These are phyloP conservation scores for Epinephelus coioides DNA, from an alignment of 2,797 vertebrate species.

Conservation along the genomic window DNA sequence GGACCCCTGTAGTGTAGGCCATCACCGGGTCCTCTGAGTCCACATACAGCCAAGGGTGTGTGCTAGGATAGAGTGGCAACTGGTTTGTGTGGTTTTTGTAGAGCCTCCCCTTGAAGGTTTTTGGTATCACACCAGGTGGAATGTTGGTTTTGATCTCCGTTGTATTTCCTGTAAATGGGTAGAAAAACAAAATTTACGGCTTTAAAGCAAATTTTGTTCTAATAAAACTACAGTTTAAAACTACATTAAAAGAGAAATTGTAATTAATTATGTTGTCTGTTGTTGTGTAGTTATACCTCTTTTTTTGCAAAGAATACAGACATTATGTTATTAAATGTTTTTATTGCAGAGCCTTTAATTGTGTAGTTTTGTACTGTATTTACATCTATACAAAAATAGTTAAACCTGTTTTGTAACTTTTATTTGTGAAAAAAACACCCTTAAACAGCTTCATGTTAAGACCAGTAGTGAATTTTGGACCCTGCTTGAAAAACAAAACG, in stretches of 20 bases:
- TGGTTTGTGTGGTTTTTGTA: slow-evolving; percentile 47
- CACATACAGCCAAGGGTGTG: slow-evolving; percentile 51
- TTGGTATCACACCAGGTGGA: slow-evolving; percentile 42
- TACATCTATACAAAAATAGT: background rate
- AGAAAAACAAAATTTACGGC: slow-evolving; percentile 20
- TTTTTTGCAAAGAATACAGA: background rate
- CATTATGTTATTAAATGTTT: background rate
- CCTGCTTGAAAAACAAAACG: background rate
- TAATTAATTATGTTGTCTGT: background rate
- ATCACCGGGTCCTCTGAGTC: slow-evolving; percentile 55
- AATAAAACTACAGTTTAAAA: background rate
- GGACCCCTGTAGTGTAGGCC: slow-evolving; percentile 83
- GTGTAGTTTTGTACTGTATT: slow-evolving; percentile 2
- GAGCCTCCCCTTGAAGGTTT: slow-evolving; percentile 57
- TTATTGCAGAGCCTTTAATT: background rate
- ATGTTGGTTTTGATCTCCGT: background rate
- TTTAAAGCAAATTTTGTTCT: slow-evolving; percentile 5
- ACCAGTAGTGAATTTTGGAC: too few relatives aligned
- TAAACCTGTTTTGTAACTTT: slow-evolving; percentile 7
- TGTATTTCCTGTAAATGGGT: slow-evolving; percentile 57
- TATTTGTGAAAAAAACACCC: background rate
- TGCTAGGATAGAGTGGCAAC: background rate
- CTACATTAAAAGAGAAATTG: background rate
- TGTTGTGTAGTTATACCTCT: background rate
- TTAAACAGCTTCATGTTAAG: too few relatives aligned